These are phyloP conservation scores for Willowsia nigromaculata DNA, from an alignment of 2,888 invertebrate species.

Conservation along the genomic window DNA sequence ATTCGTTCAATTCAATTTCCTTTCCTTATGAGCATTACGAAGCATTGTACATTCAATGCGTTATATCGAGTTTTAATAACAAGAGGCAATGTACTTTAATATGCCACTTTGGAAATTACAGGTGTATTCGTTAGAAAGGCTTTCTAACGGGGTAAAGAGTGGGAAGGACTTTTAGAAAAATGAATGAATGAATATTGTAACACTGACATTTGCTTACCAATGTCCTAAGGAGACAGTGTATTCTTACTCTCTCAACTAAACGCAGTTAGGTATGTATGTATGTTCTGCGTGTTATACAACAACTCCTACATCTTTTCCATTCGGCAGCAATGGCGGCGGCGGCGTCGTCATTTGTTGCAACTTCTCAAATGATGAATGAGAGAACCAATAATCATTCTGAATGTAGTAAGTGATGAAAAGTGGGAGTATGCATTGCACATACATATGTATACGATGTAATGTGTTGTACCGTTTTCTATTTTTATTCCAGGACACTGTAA, in stretches of 20 bases:
- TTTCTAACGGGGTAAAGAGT: too few species aligned
- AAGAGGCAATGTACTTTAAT: too few species aligned
- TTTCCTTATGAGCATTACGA: background rate
- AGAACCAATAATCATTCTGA: background rate
- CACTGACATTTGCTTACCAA: slow-evolving; percentile 52
- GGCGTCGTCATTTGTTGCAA: background rate
- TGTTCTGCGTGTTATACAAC: background rate
- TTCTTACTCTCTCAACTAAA: background rate
- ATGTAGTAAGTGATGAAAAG: background rate
- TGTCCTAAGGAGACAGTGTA: slow-evolving; percentile 25
- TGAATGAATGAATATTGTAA: slow-evolving; percentile 39
- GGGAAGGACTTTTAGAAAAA: too few species aligned
- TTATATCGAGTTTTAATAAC: too few species aligned
- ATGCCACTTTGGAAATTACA: too few species aligned
- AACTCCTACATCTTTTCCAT: slow-evolving; percentile 30
- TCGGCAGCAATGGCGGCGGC: background rate
- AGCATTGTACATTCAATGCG: too few species aligned
- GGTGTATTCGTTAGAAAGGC: too few species aligned
- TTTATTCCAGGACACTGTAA: background rate
- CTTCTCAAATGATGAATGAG: background rate
- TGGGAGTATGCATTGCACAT: background rate
- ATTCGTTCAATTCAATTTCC: background rate
- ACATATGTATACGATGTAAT: background rate
- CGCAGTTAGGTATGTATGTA: background rate
- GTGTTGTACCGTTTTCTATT: background rate